Percentiles rank a stretch among this genome's conserved stretches.
Evolutionary conservation across 2,113 vertebrate genomes (phyloP).

Genomic region (Phasianus colchicus): DNA sequence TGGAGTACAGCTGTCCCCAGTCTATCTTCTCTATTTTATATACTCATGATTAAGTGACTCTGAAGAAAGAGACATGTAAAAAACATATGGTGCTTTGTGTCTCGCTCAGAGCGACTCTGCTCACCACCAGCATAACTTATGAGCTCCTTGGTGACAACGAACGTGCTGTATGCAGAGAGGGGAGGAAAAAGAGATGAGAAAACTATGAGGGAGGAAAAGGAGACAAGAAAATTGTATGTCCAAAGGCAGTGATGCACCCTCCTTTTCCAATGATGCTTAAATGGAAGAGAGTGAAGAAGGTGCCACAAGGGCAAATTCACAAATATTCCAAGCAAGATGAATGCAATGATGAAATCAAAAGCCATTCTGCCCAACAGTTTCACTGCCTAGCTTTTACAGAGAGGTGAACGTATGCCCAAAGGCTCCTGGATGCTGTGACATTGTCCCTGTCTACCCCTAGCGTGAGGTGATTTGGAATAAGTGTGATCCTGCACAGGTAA

Average conservation of each 20-base stretch:
- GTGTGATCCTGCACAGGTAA: not conserved
- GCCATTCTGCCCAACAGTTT: not conserved
- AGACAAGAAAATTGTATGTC: not conserved
- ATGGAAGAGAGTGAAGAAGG: not conserved
- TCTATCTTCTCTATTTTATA: conserved; percentile 5
- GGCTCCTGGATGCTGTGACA: not conserved
- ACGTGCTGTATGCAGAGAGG: not conserved
- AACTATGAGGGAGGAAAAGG: not conserved
- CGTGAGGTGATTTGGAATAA: not conserved
- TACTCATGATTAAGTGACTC: conserved; percentile 41
- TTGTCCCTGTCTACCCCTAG: accelerated
- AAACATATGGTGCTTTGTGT: conserved; percentile 30
- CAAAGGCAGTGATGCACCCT: not conserved
- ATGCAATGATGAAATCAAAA: not conserved
- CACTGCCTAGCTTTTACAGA: not conserved
- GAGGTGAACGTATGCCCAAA: not conserved
- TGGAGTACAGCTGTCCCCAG: conserved; percentile 33
- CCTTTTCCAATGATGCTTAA: not conserved
- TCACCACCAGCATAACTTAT: not conserved
- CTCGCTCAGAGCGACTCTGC: accelerated
- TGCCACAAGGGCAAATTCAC: not conserved
- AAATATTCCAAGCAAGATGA: not conserved
- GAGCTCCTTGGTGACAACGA: not conserved
- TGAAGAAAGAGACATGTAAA: conserved; percentile 36
- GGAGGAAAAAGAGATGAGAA: not conserved